phyloP scores from a whole-genome alignment of 2,113 vertebrate species.

The Notarius lentiginosus region DNA sequence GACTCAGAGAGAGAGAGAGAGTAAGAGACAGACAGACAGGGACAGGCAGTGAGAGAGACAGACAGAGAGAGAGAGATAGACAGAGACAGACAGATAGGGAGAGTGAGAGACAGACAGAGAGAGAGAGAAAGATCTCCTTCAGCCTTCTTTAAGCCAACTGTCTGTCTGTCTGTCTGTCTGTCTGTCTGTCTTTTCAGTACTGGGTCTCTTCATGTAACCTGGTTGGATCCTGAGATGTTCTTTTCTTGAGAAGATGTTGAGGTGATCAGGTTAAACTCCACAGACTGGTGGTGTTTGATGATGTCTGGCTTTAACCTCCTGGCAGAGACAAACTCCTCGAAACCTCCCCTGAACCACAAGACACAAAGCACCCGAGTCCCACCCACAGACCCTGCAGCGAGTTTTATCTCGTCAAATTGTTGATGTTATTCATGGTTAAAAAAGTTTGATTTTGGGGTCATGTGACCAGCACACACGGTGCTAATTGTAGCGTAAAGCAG shows the following conservation, averaged over 20 bases:
- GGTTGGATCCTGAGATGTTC: too few relatives aligned
- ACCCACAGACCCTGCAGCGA: too few relatives aligned
- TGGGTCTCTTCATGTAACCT: background rate
- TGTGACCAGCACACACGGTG: background rate
- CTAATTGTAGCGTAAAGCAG: background rate
- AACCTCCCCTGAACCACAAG: background rate
- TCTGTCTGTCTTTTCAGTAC: background rate
- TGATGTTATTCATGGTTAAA: too few relatives aligned
- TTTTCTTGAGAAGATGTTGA: background rate
- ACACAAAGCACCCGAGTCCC: background rate
- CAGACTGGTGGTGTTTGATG: too few relatives aligned
- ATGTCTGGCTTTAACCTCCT: background rate
- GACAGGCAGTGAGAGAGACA: background rate
- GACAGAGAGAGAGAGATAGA: background rate
- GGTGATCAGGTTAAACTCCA: too few relatives aligned
- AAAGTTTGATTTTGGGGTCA: background rate
- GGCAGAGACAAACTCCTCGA: background rate
- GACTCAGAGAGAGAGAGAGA: background rate
- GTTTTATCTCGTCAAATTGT: too few relatives aligned
- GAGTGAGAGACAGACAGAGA: background rate
- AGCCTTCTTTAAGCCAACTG: background rate
- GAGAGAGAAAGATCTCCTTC: background rate
- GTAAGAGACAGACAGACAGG: too few relatives aligned
- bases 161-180: background rate
- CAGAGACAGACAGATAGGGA: background rate